Base-by-base conservation (phyloP, 2,113 vertebrate species). In the Cynopterus brachyotis region DNA sequence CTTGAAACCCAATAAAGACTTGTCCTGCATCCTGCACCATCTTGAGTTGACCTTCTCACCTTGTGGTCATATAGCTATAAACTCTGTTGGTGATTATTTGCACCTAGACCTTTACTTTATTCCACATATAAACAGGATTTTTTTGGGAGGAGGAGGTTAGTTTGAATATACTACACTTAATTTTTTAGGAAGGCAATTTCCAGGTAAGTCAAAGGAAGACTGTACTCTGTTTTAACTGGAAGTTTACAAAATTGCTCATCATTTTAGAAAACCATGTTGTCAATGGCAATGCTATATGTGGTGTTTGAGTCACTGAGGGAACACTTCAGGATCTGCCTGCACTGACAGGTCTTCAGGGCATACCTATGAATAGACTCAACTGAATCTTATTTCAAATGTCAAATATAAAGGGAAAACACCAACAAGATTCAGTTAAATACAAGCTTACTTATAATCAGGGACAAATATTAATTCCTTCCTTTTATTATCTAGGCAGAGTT, bases 21-120 rank as follows among this genome's bases (percentile, higher is more conserved):
- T 1, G 20, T n/a, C 64, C 32, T 93, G 37, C 0, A 2, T 53
- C 28, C 35, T 5, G 7, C 2, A 13, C 40, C 20, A 40, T 26
- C 80, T 40, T 16, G 1, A 26, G 32, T 35, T 4, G 6, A 28
- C 73, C 26, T 3, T 32, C 30, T 72, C 4, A 5, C 50, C 15
- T 2, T 0, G 10, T 19, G 0, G 3, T 50, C 30, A 1, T 0
- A 16, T 22, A n/a, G 12, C 8, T 15, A 50, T 60, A 32, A 75
- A 62, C 55, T 28, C 73, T 12, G 42, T 42, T 30, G 7, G 30
- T 12, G 35, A 45, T 37, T 11, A 15, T 32, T 13, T 45, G 17
- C 35, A 47, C 22, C 35, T 26, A 30, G 26, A 83, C 32, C 1
- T n/a, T 55, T 30, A 22, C 7, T 83, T 28, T 20, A 12, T 19